Evolutionary conservation across 2,888 invertebrate genomes (phyloP), one percentile per base, ranked within the genome.

Genomic region (Euplexia lucipara): DNA sequence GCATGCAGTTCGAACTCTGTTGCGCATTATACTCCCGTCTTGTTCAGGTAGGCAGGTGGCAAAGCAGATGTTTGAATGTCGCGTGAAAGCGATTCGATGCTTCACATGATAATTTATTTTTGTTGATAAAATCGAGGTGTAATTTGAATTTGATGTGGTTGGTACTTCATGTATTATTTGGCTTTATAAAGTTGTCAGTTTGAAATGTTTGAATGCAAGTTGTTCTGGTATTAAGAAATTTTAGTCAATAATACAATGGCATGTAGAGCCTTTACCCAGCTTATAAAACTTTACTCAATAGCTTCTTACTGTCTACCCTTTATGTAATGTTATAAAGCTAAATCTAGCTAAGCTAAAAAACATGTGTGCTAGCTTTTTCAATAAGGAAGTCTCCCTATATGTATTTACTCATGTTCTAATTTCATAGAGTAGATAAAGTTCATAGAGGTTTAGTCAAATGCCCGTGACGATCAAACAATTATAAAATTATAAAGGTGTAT

Each of bases 1-100:
- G 12, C 4, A 12, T 37, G 2, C 34, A 51, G 51, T 69, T 39
- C 6, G 4, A 2, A 12, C 30, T 69, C 62, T 70, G 69, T 44
- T 9, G 16, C 4, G 18, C 41, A 9, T 6, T 14, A 41, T 69
- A 49, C 62, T 70, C 69, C 18, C 18, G 41, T 4, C 3, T 12
- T 26, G 79, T 83, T 84, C 87, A 86, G 87, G 88, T 86, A 87
- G 81, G 83, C 90, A 89, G 90, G 86, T 90, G 90, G 60, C 41
- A 47, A 9, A 30, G 68, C 78, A 73, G 75, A 60, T 75, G 70
- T 61, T 68, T 26, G 20, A 35, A 59, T 42, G 54, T 73, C 35
- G 52, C 59, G 70, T 69, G 62, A 78, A 79, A 76, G 72, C 58
- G 49, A 66, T 66, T 63, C 70, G 58, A 76, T 73, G 72, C 57